A percentile compares a stretch with the other conserved stretches of the same genome.
Conservation (phyloP, 1,140 invertebrate species). For the Hirudo medicinalis region DNA sequence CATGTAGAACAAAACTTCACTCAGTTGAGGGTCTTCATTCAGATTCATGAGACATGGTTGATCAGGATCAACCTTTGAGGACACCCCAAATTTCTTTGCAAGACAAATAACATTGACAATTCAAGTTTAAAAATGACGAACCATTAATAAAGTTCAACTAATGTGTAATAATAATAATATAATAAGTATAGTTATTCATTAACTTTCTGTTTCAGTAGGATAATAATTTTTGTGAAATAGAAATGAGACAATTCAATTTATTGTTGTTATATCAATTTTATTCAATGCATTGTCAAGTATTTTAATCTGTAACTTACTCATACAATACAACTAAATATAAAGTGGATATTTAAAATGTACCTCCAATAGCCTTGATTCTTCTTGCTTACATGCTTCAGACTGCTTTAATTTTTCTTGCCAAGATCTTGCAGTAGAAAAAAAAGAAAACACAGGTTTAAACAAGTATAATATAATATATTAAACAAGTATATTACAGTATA, state of each 20-base stretch:
- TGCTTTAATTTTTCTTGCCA: constrained; percentile 35
- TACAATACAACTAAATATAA: neutral
- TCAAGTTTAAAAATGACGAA: neutral
- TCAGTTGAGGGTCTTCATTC: constrained; percentile 56
- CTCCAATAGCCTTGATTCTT: constrained; percentile 37
- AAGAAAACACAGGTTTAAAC: too few relatives aligned
- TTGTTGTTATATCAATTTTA: too few relatives aligned
- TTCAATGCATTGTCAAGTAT: too few relatives aligned
- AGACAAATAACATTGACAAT: neutral
- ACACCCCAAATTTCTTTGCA: constrained; percentile 35
- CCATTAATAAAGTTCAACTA: neutral
- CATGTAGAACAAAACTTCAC: constrained; percentile 54
- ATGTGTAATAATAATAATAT: too few relatives aligned
- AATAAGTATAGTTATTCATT: neutral
- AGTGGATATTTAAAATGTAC: constrained; percentile 23
- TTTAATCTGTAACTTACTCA: too few relatives aligned
- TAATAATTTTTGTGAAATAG: neutral
- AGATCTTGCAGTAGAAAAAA: constrained; percentile 27
- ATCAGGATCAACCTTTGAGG: constrained; percentile 36
- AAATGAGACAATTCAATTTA: too few relatives aligned
- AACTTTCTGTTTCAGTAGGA: too few relatives aligned
- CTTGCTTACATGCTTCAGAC: constrained; percentile 35
- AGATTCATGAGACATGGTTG: constrained; percentile 51
- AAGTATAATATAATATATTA: neutral
- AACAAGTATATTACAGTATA: neutral